These are phyloP conservation scores for Dromius quadrimaculatus DNA, from an alignment of 2,888 invertebrate species.

Conservation along the genomic window DNA sequence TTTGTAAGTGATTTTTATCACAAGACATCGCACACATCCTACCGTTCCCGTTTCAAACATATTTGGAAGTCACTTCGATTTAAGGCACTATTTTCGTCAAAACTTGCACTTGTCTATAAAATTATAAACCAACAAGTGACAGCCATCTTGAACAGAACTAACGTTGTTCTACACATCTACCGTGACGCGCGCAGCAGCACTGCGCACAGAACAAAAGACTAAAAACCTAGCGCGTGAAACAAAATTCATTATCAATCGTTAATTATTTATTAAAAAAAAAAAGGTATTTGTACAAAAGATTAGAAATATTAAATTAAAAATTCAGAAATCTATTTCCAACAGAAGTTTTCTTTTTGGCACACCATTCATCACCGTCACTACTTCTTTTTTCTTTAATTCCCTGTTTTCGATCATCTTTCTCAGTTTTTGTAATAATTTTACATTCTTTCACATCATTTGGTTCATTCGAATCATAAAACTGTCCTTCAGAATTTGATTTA, in stretches of 20 bases:
- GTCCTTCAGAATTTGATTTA: conserved; percentile 12
- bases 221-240: conserved; percentile 11
- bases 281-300: not conserved
- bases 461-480: not conserved
- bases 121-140: conserved; percentile 66
- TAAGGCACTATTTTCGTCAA: conserved; percentile 61
- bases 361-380: conserved; percentile 1
- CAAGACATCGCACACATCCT: conserved; percentile 53
- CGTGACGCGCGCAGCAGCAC: conserved; percentile 53
- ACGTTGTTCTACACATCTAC: conserved; percentile 41
- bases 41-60: conserved; percentile 54
- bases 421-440: not conserved
- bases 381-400: not conserved
- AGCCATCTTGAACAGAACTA: conserved; percentile 63
- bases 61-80: conserved; percentile 57
- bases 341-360: not conserved
- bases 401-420: not conserved
- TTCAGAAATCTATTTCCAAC: not conserved
- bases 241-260: conserved; percentile 2
- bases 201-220: conserved; percentile 37
- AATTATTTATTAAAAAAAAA: not conserved
- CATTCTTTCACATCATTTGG: not conserved
- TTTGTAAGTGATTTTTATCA: conserved; percentile 52
- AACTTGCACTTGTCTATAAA: conserved; percentile 59
- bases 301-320: not conserved